Conservation (phyloP, 30 jellyfish, hydroid and myxozoan genomes). For the Pelagia noctiluca region DNA sequence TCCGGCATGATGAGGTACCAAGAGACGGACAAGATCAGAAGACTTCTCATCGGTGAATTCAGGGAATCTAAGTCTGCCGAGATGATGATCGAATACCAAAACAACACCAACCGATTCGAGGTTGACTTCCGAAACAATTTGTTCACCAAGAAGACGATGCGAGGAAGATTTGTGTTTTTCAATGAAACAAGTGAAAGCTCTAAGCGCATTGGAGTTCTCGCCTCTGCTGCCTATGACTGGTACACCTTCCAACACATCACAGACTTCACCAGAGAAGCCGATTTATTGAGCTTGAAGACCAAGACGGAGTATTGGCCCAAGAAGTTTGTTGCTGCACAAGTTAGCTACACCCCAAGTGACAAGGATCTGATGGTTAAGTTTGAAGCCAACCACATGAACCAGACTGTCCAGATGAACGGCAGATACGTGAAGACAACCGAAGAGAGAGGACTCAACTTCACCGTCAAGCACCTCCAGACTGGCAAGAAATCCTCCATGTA, state of each 20-base stretch:
- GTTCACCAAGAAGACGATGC: slow-evolving; percentile 72
- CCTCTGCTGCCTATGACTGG: slow-evolving; percentile 91
- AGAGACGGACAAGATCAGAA: slow-evolving; percentile 62
- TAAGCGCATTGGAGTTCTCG: slow-evolving; percentile 68
- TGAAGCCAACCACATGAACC: slow-evolving; percentile 85
- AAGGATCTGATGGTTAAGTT: slow-evolving; percentile 68
- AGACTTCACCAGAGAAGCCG: slow-evolving; percentile 65
- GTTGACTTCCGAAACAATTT: slow-evolving; percentile 77
- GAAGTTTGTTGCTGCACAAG: slow-evolving; percentile 77
- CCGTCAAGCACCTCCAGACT: slow-evolving; percentile 78
- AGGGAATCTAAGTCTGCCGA: slow-evolving; percentile 71
- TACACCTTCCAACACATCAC: slow-evolving; percentile 86
- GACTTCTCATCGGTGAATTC: slow-evolving; percentile 74
- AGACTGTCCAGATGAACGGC: slow-evolving; percentile 82
- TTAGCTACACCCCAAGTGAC: slow-evolving; percentile 63
- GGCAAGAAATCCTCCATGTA: slow-evolving; percentile 63
- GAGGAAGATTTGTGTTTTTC: slow-evolving; percentile 53
- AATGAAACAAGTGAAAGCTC: slow-evolving; percentile 52
- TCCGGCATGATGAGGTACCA: slow-evolving; percentile 72
- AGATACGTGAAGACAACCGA: slow-evolving; percentile 41
- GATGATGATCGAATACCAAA: slow-evolving; percentile 72
- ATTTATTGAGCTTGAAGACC: slow-evolving; percentile 65
- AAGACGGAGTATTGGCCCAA: slow-evolving; percentile 90
- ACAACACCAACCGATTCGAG: slow-evolving; percentile 74
- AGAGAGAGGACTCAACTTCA: slow-evolving; percentile 77